Evolutionary conservation across 2,888 invertebrate genomes (phyloP), one percentile per base, ranked within the genome.

Genomic region (Microctonus hyperodae): DNA sequence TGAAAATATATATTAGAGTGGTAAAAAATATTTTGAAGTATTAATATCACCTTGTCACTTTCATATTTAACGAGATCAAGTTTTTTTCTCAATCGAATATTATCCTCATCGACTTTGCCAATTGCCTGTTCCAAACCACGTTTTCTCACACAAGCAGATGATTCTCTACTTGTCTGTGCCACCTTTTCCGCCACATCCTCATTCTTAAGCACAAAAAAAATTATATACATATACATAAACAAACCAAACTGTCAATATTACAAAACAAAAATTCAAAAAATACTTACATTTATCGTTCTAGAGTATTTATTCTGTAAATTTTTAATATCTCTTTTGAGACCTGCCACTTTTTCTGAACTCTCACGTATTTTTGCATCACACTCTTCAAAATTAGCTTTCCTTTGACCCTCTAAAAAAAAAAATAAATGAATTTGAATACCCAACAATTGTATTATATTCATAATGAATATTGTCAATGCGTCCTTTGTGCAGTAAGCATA

Each of bases 321-420:
- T 73, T 90, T 90, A 57, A 93, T 89, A 75, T 92, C 91, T 75
- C 90, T 92, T 82, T 93, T 94, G 25, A 94, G 81, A 3, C 88
- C 87, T 28, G 87, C 83, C 70, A 94, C 91, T 65, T 90, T 88
- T 65, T 92, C 91, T 66, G 87, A 86, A 79, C 92, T 92, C 70
- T 89, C 88, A 75, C 90, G 90, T 73, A 90, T 90, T 78, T 91
- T 92, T 5, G 90, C 88, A 77, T 93, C 92, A 82, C 91, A 91
- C 80, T 93, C 92, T 81, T 94, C 94, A 75, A 90, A 92, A 69
- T 92, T 88, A 0, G 94, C 94, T 77, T 93, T 93, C 74, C 94
- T 88, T 85, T 94, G 94, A 10, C 94, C 94, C 89, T 94, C 94
- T 93, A 77, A 4, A 81, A 81, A 67, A 67, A 67, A 68, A 64